Conservation (phyloP, 1,140 invertebrate species). For the Spodoptera frugiperda region DNA sequence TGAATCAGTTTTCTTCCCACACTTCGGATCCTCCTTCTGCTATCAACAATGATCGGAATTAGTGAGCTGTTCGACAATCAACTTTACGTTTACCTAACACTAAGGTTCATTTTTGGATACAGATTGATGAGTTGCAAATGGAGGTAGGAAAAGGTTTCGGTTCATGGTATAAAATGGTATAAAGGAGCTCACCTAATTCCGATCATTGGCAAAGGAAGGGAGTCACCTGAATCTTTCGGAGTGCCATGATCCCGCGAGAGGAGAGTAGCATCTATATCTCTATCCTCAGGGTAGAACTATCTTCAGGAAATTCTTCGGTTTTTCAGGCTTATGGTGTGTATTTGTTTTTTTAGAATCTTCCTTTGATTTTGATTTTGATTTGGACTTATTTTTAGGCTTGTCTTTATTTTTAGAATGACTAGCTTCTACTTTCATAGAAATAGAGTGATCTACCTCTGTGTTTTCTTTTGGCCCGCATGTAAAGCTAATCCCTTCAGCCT, state of each 20-base stretch:
- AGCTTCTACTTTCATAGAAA: not conserved
- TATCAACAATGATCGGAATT: slow-evolving; percentile 17
- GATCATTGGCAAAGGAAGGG: not conserved
- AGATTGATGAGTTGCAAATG: too few species aligned
- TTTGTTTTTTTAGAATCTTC: too few species aligned
- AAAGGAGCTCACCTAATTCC: slow-evolving; percentile 3
- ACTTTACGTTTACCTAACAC: too few species aligned
- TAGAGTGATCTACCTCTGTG: not conserved
- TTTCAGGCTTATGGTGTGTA: not conserved
- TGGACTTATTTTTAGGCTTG: too few species aligned
- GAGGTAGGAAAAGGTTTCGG: too few species aligned
- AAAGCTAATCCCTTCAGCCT: not conserved
- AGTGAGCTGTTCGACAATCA: not conserved
- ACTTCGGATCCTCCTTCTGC: not conserved
- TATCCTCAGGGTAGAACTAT: not conserved
- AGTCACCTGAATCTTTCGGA: slow-evolving; percentile 1
- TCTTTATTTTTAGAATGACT: not conserved
- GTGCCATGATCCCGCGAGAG: not conserved
- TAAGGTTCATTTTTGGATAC: too few species aligned
- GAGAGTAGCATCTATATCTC: too few species aligned
- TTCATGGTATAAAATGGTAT: not conserved
- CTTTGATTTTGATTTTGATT: too few species aligned
- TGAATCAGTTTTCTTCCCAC: not conserved
- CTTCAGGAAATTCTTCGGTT: not conserved
- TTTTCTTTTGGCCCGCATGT: not conserved